Base-by-base conservation (phyloP, 2,888 invertebrate species). In the Mamestra brassicae region DNA sequence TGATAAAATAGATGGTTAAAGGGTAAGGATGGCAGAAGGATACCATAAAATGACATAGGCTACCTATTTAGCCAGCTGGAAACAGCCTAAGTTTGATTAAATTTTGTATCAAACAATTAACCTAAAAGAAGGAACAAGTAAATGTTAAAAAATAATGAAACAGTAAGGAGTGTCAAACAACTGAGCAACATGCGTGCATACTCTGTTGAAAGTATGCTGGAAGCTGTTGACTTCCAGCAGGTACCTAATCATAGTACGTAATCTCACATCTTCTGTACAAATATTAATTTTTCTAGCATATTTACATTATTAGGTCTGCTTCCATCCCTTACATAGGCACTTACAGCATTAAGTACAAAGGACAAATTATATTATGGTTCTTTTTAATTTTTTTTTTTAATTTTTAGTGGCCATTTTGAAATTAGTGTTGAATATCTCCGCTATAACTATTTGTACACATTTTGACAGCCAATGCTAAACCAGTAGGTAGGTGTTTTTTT, bases 381-480 rank as follows among this genome's bases (percentile, higher is more conserved):
- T 38, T 5, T 5, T 38, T 38, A 38, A 38, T 38, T 38, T 26
- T 26, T 26, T 26, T 26, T 26, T 26, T 26, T 26, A 26, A 0
- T 26, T 1, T 26, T 26, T 26, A 26, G 26, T 26, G 26, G 26
- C 26, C 26, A 26, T 38, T 38, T 38, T 38, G 38, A 61, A 42
- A 11, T 42, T 42, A 61, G n/a, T 11, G n/a, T n/a, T n/a, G 26
- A n/a, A 36, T n/a, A 13, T 54, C 10, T 15, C 0, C 0, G 13
- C 6, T 42, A 13, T 36, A 74, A 57, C 13, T 11, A 7, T 5
- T 45, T 34, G 34, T 11, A 15, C 7, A 15, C 8, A 34, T 15
- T 67, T 65, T 76, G 34, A 58, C 10, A 55, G 50, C 38, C 17
- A 17, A 42, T 68, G 15, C 34, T 55, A 36, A 61, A 50, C n/a